phyloP scores from a whole-genome alignment of 2,888 invertebrate species.

The Balanococcus diminutus region DNA sequence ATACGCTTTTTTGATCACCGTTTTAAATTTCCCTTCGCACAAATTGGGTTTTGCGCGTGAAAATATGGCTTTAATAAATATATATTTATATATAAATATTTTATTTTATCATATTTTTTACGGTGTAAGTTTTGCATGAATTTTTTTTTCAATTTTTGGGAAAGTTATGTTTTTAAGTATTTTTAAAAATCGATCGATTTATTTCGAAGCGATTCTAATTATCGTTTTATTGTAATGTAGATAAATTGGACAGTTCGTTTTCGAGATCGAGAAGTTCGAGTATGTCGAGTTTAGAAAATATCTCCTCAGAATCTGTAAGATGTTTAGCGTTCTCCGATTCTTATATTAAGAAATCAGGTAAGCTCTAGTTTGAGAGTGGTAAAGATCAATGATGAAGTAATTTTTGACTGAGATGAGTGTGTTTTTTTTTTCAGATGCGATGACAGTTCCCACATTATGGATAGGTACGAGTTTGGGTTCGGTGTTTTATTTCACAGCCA shows the following conservation, averaged over 20 bases:
- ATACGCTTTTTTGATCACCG: not conserved
- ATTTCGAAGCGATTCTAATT: not conserved
- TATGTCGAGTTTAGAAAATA: conserved; percentile 97
- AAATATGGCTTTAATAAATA: not conserved
- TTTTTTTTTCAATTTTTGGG: not conserved
- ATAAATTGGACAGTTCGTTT: conserved; percentile 95
- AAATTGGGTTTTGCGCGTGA: conserved; percentile 29
- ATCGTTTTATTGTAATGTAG: conserved; percentile 63
- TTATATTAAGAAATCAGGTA: conserved; percentile 89
- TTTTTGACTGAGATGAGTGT: not conserved
- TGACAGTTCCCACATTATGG: conserved; percentile 91
- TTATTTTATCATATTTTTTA: not conserved
- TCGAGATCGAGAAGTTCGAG: conserved; percentile 95
- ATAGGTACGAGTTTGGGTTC: conserved; percentile 97
- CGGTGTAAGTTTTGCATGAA: conserved; percentile 16
- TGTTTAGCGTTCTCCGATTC: conserved; percentile 96
- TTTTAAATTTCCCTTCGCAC: conserved; percentile 14
- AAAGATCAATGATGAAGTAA: not conserved
- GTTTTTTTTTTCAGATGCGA: conserved; percentile 71
- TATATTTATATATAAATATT: not conserved
- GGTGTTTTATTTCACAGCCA: conserved; percentile 89
- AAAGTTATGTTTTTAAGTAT: not conserved
- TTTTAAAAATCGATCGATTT: not conserved
- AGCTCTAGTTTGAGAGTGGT: not conserved
- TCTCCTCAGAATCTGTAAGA: conserved; percentile 93